Percentiles rank a stretch among this genome's conserved stretches.
Evolutionary conservation across 2,113 vertebrate genomes (phyloP).

Genomic region (Paradisaea rubra): DNA sequence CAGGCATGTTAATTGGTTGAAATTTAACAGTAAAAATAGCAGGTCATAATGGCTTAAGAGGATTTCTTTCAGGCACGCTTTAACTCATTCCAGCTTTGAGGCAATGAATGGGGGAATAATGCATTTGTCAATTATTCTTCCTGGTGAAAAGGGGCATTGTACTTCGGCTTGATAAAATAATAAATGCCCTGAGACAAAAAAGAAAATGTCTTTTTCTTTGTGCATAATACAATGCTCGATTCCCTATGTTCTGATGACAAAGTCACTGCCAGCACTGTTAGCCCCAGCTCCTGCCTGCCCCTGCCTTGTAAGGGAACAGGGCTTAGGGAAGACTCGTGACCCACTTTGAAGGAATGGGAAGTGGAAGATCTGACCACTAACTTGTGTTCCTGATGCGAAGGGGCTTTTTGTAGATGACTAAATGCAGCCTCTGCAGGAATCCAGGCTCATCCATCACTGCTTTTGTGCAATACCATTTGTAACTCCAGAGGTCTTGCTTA

Average conservation of each 20-base stretch:
- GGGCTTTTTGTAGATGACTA: background rate
- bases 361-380: background rate
- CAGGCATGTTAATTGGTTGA: background rate
- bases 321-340: background rate
- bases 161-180: conserved; percentile 11
- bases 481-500: background rate
- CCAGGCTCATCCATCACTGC: background rate
- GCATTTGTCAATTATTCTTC: conserved; percentile 20
- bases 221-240: background rate
- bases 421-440: background rate
- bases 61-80: background rate
- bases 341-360: background rate
- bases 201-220: background rate
- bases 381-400: fast-evolving
- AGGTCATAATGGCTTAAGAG: background rate
- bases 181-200: background rate
- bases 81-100: background rate
- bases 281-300: background rate
- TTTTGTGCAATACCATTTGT: background rate
- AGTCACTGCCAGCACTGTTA: background rate
- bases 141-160: conserved; percentile 27
- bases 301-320: fast-evolving
- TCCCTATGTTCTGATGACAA: background rate
- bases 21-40: background rate
- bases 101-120: background rate